phyloP scores from a whole-genome alignment of 37 sponge, comb jelly and placozoan genomes.

The Haliclona indistincta region DNA sequence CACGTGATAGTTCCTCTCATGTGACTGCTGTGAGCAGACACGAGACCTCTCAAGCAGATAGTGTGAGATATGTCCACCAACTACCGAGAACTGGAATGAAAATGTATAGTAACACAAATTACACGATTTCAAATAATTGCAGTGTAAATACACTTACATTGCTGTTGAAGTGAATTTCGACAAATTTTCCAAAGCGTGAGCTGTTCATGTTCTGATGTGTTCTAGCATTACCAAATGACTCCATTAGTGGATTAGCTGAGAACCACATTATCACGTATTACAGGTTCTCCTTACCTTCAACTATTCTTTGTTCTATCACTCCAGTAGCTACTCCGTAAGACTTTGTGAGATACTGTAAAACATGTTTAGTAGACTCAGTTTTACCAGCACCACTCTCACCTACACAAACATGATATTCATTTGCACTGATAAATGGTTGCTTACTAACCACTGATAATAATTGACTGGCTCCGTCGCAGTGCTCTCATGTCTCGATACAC shows the following conservation, averaged over 20 bases:
- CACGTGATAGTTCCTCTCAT: slow-evolving; percentile 95
- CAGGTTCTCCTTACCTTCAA: slow-evolving; percentile 61
- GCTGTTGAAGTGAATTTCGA: slow-evolving; percentile 89
- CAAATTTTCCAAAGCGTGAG: slow-evolving; percentile 94
- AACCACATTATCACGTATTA: background rate
- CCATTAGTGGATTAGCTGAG: slow-evolving; percentile 91
- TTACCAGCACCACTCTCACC: slow-evolving; percentile 98
- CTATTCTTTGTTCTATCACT: slow-evolving; percentile 83
- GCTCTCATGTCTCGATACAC: slow-evolving; percentile 91
- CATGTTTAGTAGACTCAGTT: slow-evolving; percentile 93
- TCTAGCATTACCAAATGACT: slow-evolving; percentile 95
- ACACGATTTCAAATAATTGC: too few relatives aligned
- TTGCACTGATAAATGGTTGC: background rate
- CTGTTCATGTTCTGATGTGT: slow-evolving; percentile 92
- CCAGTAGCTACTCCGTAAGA: slow-evolving; percentile 76
- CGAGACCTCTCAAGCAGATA: slow-evolving; percentile 97
- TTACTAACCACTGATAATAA: slow-evolving; percentile 92
- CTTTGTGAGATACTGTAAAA: slow-evolving; percentile 83
- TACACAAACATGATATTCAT: slow-evolving; percentile 1
- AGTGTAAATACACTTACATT: slow-evolving; percentile 45
- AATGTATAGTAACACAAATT: background rate
- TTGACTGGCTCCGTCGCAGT: slow-evolving; percentile 76
- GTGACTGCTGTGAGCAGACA: slow-evolving; percentile 74
- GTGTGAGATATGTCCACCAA: slow-evolving; percentile 93
- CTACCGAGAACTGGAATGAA: slow-evolving; percentile 74